phyloP scores from a whole-genome alignment of 1,140 invertebrate genomes.

The Rhyacophila brunnea region DNA sequence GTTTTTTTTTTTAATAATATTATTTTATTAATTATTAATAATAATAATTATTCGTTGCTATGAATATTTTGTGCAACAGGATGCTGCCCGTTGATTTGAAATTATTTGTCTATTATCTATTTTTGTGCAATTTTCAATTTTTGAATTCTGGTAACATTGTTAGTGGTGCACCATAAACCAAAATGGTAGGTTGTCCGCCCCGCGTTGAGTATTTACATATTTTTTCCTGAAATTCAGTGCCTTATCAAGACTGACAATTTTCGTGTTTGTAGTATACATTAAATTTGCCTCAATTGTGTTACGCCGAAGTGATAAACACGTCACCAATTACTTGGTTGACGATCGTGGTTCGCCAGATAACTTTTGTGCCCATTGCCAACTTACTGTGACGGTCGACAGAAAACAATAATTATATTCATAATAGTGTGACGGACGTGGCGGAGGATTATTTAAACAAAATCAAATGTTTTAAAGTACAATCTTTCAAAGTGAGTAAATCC shows the following conservation, averaged over 20 bases:
- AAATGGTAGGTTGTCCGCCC: constrained; percentile 13
- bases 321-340: background rate
- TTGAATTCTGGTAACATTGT: background rate
- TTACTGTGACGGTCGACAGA: constrained; percentile 4
- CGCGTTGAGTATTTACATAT: constrained; percentile 9
- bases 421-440: background rate
- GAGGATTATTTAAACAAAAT: background rate
- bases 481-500: background rate
- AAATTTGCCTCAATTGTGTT: background rate
- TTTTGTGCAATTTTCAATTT: too few species aligned
- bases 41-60: too few species aligned
- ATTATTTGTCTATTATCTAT: too few species aligned
- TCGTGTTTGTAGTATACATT: background rate
- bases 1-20: too few species aligned
- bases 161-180: constrained; percentile 16
- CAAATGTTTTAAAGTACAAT: constrained; percentile 9
- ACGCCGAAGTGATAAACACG: background rate
- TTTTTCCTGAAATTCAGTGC: constrained; percentile 15
- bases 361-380: constrained; percentile 10
- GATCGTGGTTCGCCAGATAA: constrained; percentile 6
- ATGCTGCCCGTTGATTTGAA: too few species aligned
- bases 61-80: too few species aligned
- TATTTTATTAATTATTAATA: too few species aligned
- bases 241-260: constrained; percentile 17
- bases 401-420: background rate